A percentile compares a stretch with the other conserved stretches of the same genome.
These are phyloP conservation scores for Chaetorhynchus papuensis DNA, from an alignment of 2,113 vertebrate genomes.

Conservation along the genomic window DNA sequence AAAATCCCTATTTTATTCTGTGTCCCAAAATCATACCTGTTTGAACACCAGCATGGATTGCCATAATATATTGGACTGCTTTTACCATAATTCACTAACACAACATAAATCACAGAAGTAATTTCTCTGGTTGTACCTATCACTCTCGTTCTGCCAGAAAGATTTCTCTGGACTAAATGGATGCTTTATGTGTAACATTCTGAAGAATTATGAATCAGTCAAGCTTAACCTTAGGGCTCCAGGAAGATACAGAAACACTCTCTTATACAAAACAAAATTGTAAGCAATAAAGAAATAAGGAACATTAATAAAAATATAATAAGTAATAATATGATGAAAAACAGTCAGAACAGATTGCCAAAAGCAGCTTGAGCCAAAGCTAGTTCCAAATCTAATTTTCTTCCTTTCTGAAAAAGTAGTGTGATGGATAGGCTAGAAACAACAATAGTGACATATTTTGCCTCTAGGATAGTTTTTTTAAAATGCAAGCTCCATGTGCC, in stretches of 20 bases:
- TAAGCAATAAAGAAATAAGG: not conserved
- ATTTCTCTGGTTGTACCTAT: not conserved
- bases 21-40: not conserved
- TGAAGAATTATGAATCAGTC: not conserved
- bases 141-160: not conserved
- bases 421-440: conserved; percentile 32
- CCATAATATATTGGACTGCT: not conserved
- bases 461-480: not conserved
- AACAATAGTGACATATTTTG: conserved; percentile 32
- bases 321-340: not conserved
- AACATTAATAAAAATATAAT: not conserved
- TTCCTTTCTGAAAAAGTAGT: not conserved
- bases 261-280: not conserved
- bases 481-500: not conserved
- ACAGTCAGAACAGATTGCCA: not conserved
- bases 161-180: not conserved
- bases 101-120: not conserved
- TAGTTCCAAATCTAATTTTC: not conserved
- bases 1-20: not conserved
- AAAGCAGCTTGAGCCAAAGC: not conserved
- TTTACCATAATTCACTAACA: not conserved
- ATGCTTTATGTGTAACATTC: not conserved
- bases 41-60: not conserved
- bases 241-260: not conserved
- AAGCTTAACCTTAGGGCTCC: not conserved